Evolutionary conservation across 2,113 vertebrate species (phyloP), one percentile per base, ranked within the genome.

Genomic region (Hylia prasina): DNA sequence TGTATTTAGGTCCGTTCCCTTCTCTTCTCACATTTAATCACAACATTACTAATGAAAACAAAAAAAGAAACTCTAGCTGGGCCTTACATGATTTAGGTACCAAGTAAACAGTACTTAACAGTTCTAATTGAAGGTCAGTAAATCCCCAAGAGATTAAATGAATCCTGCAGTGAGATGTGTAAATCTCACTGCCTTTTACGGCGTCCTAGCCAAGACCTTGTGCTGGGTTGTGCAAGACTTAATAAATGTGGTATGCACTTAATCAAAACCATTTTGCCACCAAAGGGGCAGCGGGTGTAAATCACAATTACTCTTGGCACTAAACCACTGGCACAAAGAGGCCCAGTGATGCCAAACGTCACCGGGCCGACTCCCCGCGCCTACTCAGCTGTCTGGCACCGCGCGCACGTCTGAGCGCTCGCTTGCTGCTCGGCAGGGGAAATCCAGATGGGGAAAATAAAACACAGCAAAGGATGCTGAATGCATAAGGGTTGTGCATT

Each of bases 181-280:
- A 98, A 98, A 98, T 98, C 98, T 98, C 95, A 58, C 89, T 96
- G 94, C 96, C 96, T 98, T 98, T 98, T 97, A 97, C 54, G 63
- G 97, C 57, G 23, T 95, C 82, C 89, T 82, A 85, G 97, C 96
- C 96, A 93, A 96, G 93, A 85, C 96, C 97, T 68, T 71, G 90
- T 80, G 86, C 96, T 96, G 72, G n/a, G 84, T 92, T 96, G 93
- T 95, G 97, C 97, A 95, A 96, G 97, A 96, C 97, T 98, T 98
- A 98, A 98, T 98, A 98, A 98, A 98, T 18, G 87, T 97, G 98
- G 97, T 97, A 98, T 98, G 98, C 87, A 96, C 95, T 98, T 98
- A 98, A 98, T 98, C 98, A 98, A 98, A 98, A 98, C 98, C 98
- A 98, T 97, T 98, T 98, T 98, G 98, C 97, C 97, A 98, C 98